Percentiles rank a stretch among this genome's conserved stretches.
phyloP scores from a whole-genome alignment of 2,888 invertebrate species.

The Notodonta ziczac region DNA sequence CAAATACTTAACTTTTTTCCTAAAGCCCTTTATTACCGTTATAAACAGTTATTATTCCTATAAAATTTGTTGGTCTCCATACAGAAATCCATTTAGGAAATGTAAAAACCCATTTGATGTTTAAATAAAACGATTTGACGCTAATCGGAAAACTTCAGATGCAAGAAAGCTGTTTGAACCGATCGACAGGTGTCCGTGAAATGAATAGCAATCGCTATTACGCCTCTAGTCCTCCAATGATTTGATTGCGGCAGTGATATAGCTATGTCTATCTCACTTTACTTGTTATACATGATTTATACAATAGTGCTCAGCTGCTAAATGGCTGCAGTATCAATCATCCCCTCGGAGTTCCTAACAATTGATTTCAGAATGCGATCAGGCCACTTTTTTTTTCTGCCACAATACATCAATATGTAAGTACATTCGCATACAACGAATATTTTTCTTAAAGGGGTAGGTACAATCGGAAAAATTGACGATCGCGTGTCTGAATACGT shows the following conservation, averaged over 20 bases:
- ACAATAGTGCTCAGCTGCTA: no score
- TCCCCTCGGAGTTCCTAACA: no score
- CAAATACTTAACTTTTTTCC: background rate
- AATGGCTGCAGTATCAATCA: no score
- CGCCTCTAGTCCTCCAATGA: background rate
- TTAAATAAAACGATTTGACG: slow-evolving; percentile 46
- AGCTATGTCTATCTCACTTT: no score
- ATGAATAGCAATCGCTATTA: slow-evolving; percentile 59
- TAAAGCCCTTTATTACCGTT: background rate
- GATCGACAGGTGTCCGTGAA: slow-evolving; percentile 78
- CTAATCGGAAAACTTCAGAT: slow-evolving; percentile 77
- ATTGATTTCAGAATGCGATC: no score
- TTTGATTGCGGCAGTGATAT: background rate
- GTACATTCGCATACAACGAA: no score
- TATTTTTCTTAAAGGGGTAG: no score
- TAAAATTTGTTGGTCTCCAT: background rate
- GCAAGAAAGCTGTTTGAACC: slow-evolving; percentile 67
- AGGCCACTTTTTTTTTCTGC: no score
- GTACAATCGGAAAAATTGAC: no score
- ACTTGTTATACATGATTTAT: no score
- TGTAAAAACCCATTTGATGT: slow-evolving; percentile 29
- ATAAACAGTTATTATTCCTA: background rate
- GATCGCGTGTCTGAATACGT: no score
- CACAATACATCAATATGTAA: no score
- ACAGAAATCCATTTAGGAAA: slow-evolving; percentile 1